Percentiles rank a stretch among this genome's conserved stretches.
phyloP scores from a whole-genome alignment of 2,888 invertebrate species.

The Chironomus tentans region DNA sequence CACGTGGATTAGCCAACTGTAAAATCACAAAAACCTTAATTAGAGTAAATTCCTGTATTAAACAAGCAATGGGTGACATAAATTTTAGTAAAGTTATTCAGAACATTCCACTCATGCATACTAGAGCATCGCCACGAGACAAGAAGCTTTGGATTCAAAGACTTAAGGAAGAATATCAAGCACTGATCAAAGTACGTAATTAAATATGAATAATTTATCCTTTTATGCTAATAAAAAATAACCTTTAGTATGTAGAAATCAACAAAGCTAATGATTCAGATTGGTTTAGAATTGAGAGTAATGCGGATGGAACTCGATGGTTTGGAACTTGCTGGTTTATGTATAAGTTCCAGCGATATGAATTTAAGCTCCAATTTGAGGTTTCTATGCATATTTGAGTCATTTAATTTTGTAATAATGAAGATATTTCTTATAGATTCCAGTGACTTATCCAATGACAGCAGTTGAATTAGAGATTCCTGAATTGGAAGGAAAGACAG shows the following conservation, averaged over 20 bases:
- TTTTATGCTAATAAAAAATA: background rate
- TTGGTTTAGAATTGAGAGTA: slow-evolving; percentile 97
- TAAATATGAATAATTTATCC: slow-evolving; percentile 29
- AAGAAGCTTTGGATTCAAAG: slow-evolving; percentile 92
- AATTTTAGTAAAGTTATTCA: background rate
- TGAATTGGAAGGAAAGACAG: slow-evolving; percentile 91
- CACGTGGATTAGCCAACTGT: too few relatives aligned
- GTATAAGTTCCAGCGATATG: slow-evolving; percentile 90
- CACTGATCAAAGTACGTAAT: slow-evolving; percentile 71
- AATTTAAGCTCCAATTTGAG: slow-evolving; percentile 96
- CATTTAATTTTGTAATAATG: background rate
- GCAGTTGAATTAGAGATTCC: slow-evolving; percentile 95
- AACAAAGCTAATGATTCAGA: slow-evolving; percentile 92
- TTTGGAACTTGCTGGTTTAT: slow-evolving; percentile 99
- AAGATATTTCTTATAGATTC: slow-evolving; percentile 57
- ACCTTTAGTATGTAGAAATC: slow-evolving; percentile 76
- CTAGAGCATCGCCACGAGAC: slow-evolving; percentile 94
- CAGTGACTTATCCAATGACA: slow-evolving; percentile 93
- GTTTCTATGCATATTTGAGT: slow-evolving; percentile 51
- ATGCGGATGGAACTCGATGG: slow-evolving; percentile 96
- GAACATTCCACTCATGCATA: slow-evolving; percentile 85
- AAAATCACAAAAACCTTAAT: background rate
- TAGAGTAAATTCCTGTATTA: too few relatives aligned
- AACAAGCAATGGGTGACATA: background rate
- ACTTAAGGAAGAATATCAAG: slow-evolving; percentile 93